Evolutionary conservation across 2,888 invertebrate genomes (phyloP).

Genomic region (Tipula confusa): DNA sequence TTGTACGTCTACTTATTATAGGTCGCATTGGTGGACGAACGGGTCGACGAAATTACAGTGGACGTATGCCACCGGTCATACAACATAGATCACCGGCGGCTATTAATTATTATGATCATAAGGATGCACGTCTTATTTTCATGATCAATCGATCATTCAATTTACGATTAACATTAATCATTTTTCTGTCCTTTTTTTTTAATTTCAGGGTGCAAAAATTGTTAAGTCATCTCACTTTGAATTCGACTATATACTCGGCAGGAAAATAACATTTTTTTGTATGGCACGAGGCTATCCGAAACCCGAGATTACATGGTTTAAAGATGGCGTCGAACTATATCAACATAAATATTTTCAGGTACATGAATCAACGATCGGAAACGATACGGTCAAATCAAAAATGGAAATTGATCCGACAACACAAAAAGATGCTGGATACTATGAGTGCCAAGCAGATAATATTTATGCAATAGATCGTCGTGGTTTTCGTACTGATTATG

Average conservation of each 20-base stretch:
- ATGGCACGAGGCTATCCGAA: slow-evolving; percentile 81
- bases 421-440: slow-evolving; percentile 89
- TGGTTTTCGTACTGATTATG: slow-evolving; percentile 83
- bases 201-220: slow-evolving; percentile 78
- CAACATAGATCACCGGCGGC: slow-evolving; percentile 83
- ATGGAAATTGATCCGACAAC: slow-evolving; percentile 92
- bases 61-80: slow-evolving; percentile 48
- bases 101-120: slow-evolving; percentile 84
- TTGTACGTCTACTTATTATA: background rate
- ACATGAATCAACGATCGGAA: slow-evolving; percentile 79
- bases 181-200: background rate
- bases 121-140: slow-evolving; percentile 74
- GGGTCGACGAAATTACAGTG: slow-evolving; percentile 45
- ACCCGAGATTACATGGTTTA: slow-evolving; percentile 93
- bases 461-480: slow-evolving; percentile 86
- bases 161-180: background rate
- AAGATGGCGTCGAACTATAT: slow-evolving; percentile 91
- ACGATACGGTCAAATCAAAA: slow-evolving; percentile 82
- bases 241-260: slow-evolving; percentile 85
- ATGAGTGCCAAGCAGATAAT: slow-evolving; percentile 90
- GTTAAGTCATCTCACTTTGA: slow-evolving; percentile 85
- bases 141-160: background rate
- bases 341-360: slow-evolving; percentile 84
- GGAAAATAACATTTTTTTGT: slow-evolving; percentile 90
- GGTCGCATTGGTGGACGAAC: background rate